These are phyloP conservation scores for Lycocorax pyrrhopterus DNA, from an alignment of 2,113 vertebrate species.

Conservation along the genomic window DNA sequence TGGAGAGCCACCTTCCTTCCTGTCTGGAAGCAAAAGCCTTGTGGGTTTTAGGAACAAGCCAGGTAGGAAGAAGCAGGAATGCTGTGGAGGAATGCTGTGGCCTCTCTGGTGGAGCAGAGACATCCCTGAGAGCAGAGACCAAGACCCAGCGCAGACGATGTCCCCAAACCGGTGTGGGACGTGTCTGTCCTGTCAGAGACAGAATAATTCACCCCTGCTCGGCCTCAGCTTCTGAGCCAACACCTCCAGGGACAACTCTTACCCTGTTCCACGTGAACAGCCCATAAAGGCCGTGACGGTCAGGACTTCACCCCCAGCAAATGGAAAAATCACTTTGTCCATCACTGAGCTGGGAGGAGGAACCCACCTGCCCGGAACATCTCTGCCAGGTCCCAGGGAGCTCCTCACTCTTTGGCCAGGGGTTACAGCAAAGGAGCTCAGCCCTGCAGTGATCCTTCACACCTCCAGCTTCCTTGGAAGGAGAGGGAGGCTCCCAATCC, in stretches of 20 bases:
- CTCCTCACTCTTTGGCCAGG: background rate
- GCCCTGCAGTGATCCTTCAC: background rate
- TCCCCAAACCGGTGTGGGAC: background rate
- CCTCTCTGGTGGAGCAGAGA: background rate
- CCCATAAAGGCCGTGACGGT: rapidly evolving
- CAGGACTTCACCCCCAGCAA: background rate
- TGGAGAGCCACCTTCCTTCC: background rate
- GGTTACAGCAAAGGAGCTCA: background rate
- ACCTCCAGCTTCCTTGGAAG: background rate
- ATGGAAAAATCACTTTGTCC: background rate
- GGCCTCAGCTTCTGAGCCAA: background rate
- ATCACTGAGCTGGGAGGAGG: background rate
- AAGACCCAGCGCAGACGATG: background rate
- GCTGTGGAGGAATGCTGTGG: background rate
- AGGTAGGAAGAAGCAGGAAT: background rate
- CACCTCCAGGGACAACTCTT: background rate
- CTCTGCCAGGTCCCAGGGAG: background rate
- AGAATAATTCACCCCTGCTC: background rate
- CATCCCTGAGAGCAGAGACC: background rate
- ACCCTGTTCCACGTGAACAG: background rate
- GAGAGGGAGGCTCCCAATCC: background rate
- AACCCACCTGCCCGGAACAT: background rate
- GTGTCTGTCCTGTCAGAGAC: background rate
- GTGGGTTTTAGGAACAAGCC: background rate
- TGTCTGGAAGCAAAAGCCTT: background rate